Percentiles rank a stretch among this genome's conserved stretches.
phyloP scores from a whole-genome alignment of 2,888 invertebrate genomes.

The Notodonta ziczac region DNA sequence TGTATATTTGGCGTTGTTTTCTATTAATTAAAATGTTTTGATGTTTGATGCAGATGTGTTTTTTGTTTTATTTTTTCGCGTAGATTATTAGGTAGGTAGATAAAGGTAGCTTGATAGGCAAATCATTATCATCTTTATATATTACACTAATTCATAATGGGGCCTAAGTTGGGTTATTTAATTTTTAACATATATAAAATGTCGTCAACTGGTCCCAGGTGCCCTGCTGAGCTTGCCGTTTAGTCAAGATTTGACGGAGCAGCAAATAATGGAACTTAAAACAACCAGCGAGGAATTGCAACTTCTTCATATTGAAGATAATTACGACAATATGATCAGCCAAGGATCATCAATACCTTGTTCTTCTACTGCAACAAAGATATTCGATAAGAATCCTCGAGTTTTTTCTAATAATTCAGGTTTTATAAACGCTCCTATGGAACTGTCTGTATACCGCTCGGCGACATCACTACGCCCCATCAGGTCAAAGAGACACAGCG shows the following conservation, averaged over 20 bases:
- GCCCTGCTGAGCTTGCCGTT: conserved; percentile 58
- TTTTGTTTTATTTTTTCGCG: conserved; percentile 10
- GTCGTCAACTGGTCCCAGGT: conserved; percentile 70
- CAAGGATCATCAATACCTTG: conserved; percentile 22
- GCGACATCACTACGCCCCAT: conserved; percentile 36
- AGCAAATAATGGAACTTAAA: conserved; percentile 46
- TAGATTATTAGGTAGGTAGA: neutral
- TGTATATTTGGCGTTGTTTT: conserved; percentile 19
- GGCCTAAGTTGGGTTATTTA: conserved; percentile 16
- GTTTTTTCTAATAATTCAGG: conserved; percentile 26
- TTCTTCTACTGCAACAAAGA: conserved; percentile 24
- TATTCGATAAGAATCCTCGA: conserved; percentile 33
- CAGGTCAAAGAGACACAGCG: conserved; percentile 42
- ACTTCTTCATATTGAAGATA: conserved; percentile 26
- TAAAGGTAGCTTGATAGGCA: neutral
- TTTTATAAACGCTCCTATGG: conserved; percentile 23
- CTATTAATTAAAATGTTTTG: conserved; percentile 33
- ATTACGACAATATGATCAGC: conserved; percentile 22
- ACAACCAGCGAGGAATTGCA: conserved; percentile 28
- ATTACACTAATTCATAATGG: conserved; percentile 3
- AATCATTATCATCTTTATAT: neutral
- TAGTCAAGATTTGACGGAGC: conserved; percentile 57
- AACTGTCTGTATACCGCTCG: conserved; percentile 26
- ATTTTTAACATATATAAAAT: conserved; percentile 49
- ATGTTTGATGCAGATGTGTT: conserved; percentile 9